phyloP scores from a whole-genome alignment of 2,797 vertebrate species.

The Sebastes flavidus region DNA sequence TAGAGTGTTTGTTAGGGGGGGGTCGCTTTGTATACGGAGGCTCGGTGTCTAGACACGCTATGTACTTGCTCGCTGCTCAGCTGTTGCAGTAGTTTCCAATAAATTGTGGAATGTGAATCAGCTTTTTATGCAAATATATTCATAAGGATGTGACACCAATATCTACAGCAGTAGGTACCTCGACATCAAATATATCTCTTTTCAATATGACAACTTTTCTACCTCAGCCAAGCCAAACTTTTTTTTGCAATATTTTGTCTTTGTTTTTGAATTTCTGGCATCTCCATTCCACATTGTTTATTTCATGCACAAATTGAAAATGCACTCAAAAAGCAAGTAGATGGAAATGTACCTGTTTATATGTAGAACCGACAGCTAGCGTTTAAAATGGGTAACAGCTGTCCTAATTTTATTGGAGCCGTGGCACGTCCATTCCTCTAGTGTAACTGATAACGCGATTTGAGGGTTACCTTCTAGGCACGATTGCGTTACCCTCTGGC shows the following conservation, averaged over 20 bases:
- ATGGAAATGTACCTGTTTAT: not conserved
- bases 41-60: not conserved
- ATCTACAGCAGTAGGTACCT: not conserved
- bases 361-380: no score
- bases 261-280: not conserved
- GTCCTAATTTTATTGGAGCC: no score
- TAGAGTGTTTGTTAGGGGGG: not conserved
- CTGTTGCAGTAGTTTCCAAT: not conserved
- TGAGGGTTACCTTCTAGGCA: no score
- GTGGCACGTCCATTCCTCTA: no score
- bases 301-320: not conserved
- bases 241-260: not conserved
- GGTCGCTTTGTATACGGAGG: not conserved
- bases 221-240: not conserved
- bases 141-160: not conserved
- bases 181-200: not conserved
- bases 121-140: conserved; percentile 1
- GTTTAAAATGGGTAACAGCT: no score
- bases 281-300: not conserved
- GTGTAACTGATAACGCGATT: no score
- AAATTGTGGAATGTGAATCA: not conserved
- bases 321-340: not conserved
- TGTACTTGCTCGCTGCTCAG: not conserved
- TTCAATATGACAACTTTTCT: not conserved
- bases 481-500: no score